Conservation (phyloP, 2,888 invertebrate species). For the Argyresthia albistria region DNA sequence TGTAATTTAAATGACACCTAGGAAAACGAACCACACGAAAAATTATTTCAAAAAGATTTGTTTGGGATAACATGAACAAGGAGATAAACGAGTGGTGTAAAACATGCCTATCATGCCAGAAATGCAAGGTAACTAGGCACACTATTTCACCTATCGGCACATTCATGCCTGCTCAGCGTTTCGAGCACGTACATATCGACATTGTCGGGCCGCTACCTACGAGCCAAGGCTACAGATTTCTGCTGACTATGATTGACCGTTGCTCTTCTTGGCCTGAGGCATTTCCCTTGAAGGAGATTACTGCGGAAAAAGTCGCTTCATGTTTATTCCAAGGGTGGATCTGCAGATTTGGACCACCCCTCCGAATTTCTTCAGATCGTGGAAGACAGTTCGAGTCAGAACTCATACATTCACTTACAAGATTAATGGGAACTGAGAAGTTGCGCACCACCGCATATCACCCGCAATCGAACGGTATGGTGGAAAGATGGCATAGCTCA, state of each 20-base stretch:
- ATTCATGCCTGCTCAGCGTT: too few species aligned
- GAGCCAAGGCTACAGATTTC: neutral
- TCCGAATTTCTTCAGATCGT: neutral
- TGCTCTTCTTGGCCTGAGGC: too few species aligned
- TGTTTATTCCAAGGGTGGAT: too few species aligned
- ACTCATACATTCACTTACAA: neutral
- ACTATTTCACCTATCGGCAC: too few species aligned
- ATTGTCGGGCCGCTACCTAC: neutral
- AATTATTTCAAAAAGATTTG: conserved; percentile 3
- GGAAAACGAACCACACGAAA: conserved; percentile 6
- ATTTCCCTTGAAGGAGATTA: too few species aligned
- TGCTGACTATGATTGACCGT: too few species aligned
- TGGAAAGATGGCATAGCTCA: conserved; percentile 12
- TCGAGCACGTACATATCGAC: neutral
- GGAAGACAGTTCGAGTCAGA: neutral
- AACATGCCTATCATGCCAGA: neutral
- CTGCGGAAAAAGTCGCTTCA: too few species aligned
- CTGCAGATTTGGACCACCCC: too few species aligned
- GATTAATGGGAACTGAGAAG: neutral
- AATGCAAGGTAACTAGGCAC: neutral
- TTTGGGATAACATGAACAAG: conserved; percentile 11
- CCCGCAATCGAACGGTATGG: conserved; percentile 12
- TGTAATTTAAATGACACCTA: too few species aligned
- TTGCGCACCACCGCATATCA: conserved; percentile 12
- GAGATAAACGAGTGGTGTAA: neutral